Evolutionary conservation across 2,888 invertebrate genomes (phyloP).

Genomic region (Drosophila anceps): DNA sequence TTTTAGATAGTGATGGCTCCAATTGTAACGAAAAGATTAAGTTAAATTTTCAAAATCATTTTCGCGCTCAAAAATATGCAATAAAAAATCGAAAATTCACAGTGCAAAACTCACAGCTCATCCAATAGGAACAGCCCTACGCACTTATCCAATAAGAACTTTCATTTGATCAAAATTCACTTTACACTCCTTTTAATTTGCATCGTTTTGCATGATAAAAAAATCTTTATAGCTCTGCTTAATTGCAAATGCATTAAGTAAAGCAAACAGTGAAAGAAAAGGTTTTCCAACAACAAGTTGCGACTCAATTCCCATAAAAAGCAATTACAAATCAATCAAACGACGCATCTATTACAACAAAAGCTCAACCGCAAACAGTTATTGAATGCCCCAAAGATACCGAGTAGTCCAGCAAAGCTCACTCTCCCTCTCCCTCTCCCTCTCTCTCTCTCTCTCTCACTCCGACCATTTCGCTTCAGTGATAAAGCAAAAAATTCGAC

Average conservation of each 20-base stretch:
- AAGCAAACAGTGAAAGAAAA: background rate
- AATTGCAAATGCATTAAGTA: constrained; percentile 19
- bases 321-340: constrained; percentile 72
- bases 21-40: too few relatives aligned
- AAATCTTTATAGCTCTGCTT: too few relatives aligned
- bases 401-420: constrained; percentile 11
- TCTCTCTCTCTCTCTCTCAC: background rate
- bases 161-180: background rate
- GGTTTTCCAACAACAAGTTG: constrained; percentile 1
- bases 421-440: background rate
- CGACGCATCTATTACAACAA: constrained; percentile 45
- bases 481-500: constrained; percentile 60
- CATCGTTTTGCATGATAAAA: background rate
- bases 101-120: background rate
- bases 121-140: background rate
- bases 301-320: constrained; percentile 51
- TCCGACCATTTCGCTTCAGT: background rate
- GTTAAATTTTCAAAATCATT: background rate
- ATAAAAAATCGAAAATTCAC: background rate
- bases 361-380: constrained; percentile 37
- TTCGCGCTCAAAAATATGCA: background rate
- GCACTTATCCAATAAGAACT: background rate
- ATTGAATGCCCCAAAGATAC: constrained; percentile 28
- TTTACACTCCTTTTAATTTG: background rate
- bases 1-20: too few relatives aligned